Evolutionary conservation across 1,140 invertebrate genomes (phyloP).

Genomic region (Drosophila athabasca): DNA sequence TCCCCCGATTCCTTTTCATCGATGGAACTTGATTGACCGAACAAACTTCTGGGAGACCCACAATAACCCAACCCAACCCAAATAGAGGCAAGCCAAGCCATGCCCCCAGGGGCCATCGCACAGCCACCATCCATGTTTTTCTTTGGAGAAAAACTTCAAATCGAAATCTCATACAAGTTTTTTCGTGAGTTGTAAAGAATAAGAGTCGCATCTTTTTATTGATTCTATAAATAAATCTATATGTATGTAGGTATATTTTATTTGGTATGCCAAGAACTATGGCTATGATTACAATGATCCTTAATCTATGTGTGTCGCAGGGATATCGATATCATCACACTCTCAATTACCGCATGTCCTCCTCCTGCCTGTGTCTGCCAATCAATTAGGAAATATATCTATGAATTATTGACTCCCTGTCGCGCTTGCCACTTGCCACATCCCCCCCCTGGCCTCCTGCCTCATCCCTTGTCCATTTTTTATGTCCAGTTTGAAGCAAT

Average conservation of each 20-base stretch:
- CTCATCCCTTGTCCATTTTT: slow-evolving; percentile 15
- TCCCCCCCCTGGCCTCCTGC: background rate
- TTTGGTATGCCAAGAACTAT: background rate
- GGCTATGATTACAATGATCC: slow-evolving; percentile 5
- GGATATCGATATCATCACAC: slow-evolving; percentile 28
- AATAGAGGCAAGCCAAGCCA: background rate
- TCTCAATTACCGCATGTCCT: slow-evolving; percentile 30
- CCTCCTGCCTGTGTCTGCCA: background rate
- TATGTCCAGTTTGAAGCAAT: slow-evolving; percentile 67
- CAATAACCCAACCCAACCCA: too few species aligned
- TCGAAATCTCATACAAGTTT: slow-evolving; percentile 42
- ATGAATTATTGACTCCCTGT: slow-evolving; percentile 62
- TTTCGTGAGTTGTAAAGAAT: background rate
- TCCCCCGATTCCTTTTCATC: slow-evolving; percentile 19
- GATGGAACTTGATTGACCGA: slow-evolving; percentile 41
- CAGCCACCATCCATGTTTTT: too few species aligned
- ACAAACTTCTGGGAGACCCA: background rate
- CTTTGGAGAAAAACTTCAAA: slow-evolving; percentile 27
- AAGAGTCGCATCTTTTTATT: background rate
- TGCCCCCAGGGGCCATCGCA: too few species aligned
- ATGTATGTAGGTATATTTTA: background rate
- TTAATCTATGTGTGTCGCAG: slow-evolving; percentile 5
- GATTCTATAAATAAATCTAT: background rate
- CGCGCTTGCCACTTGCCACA: slow-evolving; percentile 28
- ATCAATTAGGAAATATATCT: slow-evolving; percentile 50